Evolutionary conservation across 2,797 vertebrate genomes (phyloP), one percentile per base, ranked within the genome.

Genomic region (Sphaeramia orbicularis): DNA sequence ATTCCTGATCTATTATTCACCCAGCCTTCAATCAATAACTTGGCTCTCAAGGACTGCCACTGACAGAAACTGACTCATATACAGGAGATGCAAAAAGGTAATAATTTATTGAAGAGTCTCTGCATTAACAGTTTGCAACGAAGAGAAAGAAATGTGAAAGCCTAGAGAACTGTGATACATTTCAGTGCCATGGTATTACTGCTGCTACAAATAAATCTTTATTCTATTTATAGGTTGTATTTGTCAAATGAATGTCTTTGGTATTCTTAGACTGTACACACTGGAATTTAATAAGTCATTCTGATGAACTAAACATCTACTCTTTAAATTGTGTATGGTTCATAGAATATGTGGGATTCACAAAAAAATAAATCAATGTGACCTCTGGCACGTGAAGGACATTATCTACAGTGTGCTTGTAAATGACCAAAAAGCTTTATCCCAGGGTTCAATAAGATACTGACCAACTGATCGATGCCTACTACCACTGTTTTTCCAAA

Each of bases 1-100:
- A 35, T 68, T 54, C 2, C 6, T 65, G 21, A 85, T 87, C 64
- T 74, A 78, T 83, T 76, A 83, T 80, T 73, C 72, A 76, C 32
- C 24, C 2, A 3, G 7, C 35, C 42, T 66, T 62, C 42, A 51
- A 78, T 87, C 75, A 70, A 76, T 86, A 74, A 49, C 41, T 55
- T 7, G 2, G 63, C 64, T 78, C 16, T 72, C 55, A 59, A 67
- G 60, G 60, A 52, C 58, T 36, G 68, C 21, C 57, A 54, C 55
- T 16, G 65, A 65, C 19, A 50, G 45, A 76, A 65, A 65, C 62
- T 48, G 61, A 81, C 62, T 77, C 72, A 75, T 66, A 67, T 55
- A 45, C 38, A 37, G 30, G 24, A 72, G 48, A 54, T 1, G 45
- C 4, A 1, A 54, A 42, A 36, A 53, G 67, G 49, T 50, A 15